Base-by-base conservation (phyloP, 1,140 invertebrate genomes). In the Streblospio benedicti region DNA sequence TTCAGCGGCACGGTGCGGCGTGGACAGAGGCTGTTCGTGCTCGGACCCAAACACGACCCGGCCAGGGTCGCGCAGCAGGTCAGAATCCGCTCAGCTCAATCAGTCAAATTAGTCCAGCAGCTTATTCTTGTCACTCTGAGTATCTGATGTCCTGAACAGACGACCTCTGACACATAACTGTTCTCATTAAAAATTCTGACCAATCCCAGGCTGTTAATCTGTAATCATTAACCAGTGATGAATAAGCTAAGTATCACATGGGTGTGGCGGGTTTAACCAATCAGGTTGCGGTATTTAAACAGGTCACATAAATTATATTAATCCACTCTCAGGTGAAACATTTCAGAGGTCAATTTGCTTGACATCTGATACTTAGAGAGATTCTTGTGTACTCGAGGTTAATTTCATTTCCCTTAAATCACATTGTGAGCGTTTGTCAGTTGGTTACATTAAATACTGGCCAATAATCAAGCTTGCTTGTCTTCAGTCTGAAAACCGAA, bases 1-100 rank as follows among this genome's bases (percentile, higher is more conserved):
- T 97, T 92, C 74, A 96, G 91, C 76, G 94, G 95, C 6, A 87
- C 81, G 50, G 68, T 97, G 5, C 84, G 75, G 59, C 83, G 83
- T 67, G 92, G 90, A n/a, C 83, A 86, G 66, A 84, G 85, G 68
- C 60, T 87, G 12, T 97, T 86, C 78, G 87, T 94, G 31, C 78
- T 97, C 5, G 86, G 91, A 5, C 91, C 93, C 5, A 93, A 93
- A 79, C 91, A 94, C 79, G 85, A 93, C 79, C 92, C 90, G 0
- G 65, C 64, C 4, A 65, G 69, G 18, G 84, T 84, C 51, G 72
- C 84, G 45, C 70, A 84, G 69, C 72, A 76, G 66, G 74, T 79
- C 65, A 58, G 32, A 25, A 18, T 54, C 5, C 0, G 32, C 23
- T 4, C 32, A 57, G 30, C 16, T 41, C 44, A 2, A 57, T 2